Percentiles rank a stretch among this genome's conserved stretches.
These are phyloP conservation scores for Ochotona princeps DNA, from an alignment of 2,113 vertebrate species.

Conservation along the genomic window DNA sequence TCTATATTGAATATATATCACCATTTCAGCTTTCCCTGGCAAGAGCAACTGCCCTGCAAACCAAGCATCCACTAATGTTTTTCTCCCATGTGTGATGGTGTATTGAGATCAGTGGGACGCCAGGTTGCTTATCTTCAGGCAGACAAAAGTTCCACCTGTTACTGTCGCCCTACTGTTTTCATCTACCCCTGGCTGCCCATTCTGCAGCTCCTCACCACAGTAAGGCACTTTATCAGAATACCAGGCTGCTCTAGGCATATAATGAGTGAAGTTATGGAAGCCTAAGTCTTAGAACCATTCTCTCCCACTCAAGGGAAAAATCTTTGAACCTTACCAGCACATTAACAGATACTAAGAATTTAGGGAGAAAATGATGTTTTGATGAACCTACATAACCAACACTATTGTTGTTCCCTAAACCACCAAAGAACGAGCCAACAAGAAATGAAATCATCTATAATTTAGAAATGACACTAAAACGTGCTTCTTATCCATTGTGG, in stretches of 20 bases:
- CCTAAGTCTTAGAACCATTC: background rate
- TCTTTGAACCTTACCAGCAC: slow-evolving; percentile 40
- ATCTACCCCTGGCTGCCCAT: background rate
- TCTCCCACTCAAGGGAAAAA: slow-evolving; percentile 12
- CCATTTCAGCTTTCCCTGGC: background rate
- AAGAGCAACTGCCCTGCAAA: background rate
- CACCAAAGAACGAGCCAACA: background rate
- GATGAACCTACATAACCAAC: slow-evolving; percentile 61
- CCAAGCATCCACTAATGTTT: background rate
- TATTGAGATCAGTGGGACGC: background rate
- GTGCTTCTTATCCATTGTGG: slow-evolving; percentile 24
- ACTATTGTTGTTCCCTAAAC: background rate
- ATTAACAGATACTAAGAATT: slow-evolving; percentile 26
- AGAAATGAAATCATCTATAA: slow-evolving; percentile 45
- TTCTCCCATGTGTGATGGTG: background rate
- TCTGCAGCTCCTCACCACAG: background rate
- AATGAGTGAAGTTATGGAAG: background rate
- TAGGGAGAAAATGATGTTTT: slow-evolving; percentile 1
- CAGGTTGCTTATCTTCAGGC: background rate
- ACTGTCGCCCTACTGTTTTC: background rate
- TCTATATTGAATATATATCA: background rate
- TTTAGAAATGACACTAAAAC: slow-evolving; percentile 57
- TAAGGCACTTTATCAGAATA: background rate
- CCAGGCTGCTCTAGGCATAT: background rate
- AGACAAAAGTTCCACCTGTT: background rate